Evolutionary conservation across 64 coral and sea anemone genomes (phyloP).

Genomic region (Dendrophyllia cribrosa): DNA sequence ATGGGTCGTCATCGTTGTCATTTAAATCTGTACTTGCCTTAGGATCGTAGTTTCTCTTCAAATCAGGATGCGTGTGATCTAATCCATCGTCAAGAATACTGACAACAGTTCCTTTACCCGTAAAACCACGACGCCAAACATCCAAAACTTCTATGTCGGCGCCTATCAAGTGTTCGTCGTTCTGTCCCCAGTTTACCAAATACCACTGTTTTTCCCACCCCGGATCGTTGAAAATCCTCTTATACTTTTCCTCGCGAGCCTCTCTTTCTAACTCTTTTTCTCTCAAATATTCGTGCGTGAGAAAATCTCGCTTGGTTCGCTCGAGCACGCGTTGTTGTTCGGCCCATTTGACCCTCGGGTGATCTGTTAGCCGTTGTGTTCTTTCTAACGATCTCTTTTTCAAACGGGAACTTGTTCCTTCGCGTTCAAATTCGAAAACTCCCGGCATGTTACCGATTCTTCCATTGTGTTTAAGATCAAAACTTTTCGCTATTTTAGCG

Average conservation of each 20-base stretch:
- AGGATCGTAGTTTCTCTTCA: conserved; percentile 90
- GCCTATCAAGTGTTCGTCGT: conserved; percentile 39
- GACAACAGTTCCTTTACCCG: conserved; percentile 82
- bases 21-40: conserved; percentile 85
- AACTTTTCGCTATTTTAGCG: conserved; percentile 77
- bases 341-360: conserved; percentile 79
- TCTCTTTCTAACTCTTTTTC: conserved; percentile 56
- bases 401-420: conserved; percentile 55
- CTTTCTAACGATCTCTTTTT: conserved; percentile 43
- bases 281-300: conserved; percentile 1
- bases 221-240: conserved; percentile 75
- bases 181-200: conserved; percentile 74
- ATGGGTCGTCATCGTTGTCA: conserved; percentile 74
- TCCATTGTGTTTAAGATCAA: conserved; percentile 79
- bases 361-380: conserved; percentile 57
- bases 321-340: conserved; percentile 79
- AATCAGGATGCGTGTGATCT: conserved; percentile 89
- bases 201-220: conserved; percentile 84
- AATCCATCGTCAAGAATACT: conserved; percentile 86
- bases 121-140: conserved; percentile 75
- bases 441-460: conserved; percentile 71
- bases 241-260: conserved; percentile 59
- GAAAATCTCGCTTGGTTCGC: conserved; percentile 68
- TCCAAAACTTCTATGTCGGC: conserved; percentile 80
- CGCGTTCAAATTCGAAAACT: conserved; percentile 82